Base-by-base conservation (phyloP, 30 jellyfish, hydroid and myxozoan genomes). In the Calvadosia cruxmelitensis region DNA sequence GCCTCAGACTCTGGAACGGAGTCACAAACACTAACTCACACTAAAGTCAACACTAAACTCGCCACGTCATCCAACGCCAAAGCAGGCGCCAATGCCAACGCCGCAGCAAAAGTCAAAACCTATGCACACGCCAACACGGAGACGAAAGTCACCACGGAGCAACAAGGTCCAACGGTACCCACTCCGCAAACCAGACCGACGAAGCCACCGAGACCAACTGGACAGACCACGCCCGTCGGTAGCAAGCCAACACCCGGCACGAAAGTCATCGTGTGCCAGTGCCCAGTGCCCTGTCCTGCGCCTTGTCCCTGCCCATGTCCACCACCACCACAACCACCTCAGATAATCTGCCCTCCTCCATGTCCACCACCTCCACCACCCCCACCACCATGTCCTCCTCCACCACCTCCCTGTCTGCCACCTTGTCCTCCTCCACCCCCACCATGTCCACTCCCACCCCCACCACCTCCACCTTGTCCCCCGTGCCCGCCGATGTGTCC, bases 301-400 rank as follows among this genome's bases (percentile, higher is more conserved):
- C 92, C 92, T 13, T 85, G 96, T 71, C 95, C 98, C 1, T 89
- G 98, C 33, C 94, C 98, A 10, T 81, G 95, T 34, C 98, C 98
- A 31, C 93, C 85, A 1, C 23, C 68, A n/a, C 74, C 74, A n/a
- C 74, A 64, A n/a, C 74, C 65, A 65, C n/a, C 74, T 27, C 23
- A 33, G 13, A 34, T 68, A 23, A 53, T 68, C 72, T 65, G 74
- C 30, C 57, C 57, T 65, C 63, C 74, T 3, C 74, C 74, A 32
- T 65, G 74, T 65, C 69, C 27, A 12, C 69, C 69, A 5, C 32
- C 31, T 42, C 57, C 57, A 3, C 68, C 74, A n/a, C 74, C 74
- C 62, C 74, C 74, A 12, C 74, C 74, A 65, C 65, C 74, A 65
- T 20, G 63, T n/a, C 65, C 65, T n/a, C 74, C 74, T 3, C 74